phyloP scores from a whole-genome alignment of 2,113 vertebrate species.

The Sylvilagus bachmani region DNA sequence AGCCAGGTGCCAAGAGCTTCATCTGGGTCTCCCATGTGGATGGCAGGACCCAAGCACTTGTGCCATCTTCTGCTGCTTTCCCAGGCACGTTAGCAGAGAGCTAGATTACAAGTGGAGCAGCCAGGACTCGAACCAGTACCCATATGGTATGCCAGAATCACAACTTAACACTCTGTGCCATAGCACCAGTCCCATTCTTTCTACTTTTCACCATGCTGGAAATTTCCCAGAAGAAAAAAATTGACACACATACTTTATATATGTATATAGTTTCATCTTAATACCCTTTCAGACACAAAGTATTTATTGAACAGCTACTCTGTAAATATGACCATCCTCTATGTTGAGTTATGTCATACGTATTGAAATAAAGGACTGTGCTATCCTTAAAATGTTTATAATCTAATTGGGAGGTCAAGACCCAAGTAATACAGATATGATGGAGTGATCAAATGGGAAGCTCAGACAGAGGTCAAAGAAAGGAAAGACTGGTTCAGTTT shows the following conservation, averaged over 20 bases:
- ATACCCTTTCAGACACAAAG: background rate
- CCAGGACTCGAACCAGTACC: too few relatives aligned
- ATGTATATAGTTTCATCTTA: background rate
- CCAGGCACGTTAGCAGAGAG: too few relatives aligned
- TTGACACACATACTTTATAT: background rate
- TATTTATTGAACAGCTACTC: slow-evolving; percentile 40
- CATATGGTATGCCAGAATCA: too few relatives aligned
- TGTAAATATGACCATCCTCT: slow-evolving; percentile 5
- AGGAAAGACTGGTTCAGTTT: background rate
- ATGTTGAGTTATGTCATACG: background rate
- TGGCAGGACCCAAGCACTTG: too few relatives aligned
- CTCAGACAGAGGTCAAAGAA: background rate
- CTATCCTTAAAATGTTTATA: slow-evolving; percentile 30
- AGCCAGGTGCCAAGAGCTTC: too few relatives aligned
- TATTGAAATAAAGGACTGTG: background rate
- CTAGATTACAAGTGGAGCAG: too few relatives aligned
- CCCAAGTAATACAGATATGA: background rate
- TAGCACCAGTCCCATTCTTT: background rate
- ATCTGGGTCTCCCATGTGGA: too few relatives aligned
- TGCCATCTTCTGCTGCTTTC: too few relatives aligned
- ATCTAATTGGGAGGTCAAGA: background rate
- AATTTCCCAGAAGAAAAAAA: background rate
- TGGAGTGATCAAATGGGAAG: background rate
- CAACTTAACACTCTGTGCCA: too few relatives aligned
- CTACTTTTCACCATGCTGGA: background rate